Evolutionary conservation across 1,140 invertebrate genomes (phyloP).

Genomic region (Lamellibrachia luymesi): DNA sequence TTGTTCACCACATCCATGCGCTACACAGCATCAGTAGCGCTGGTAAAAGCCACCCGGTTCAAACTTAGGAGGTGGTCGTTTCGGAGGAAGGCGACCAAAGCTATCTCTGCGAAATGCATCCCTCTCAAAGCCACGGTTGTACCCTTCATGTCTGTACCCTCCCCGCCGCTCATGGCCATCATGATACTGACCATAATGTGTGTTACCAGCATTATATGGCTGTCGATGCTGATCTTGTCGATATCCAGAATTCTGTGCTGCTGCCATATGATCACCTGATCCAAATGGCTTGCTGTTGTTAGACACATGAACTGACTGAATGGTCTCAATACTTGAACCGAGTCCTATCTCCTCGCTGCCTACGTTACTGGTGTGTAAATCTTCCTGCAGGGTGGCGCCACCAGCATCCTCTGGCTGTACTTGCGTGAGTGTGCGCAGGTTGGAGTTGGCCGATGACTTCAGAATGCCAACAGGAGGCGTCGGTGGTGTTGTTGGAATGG

Average conservation of each 20-base stretch:
- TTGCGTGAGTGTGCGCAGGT: neutral
- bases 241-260: neutral
- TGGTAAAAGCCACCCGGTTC: neutral
- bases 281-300: neutral
- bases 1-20: neutral
- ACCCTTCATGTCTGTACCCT: neutral
- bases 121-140: neutral
- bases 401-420: neutral
- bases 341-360: neutral
- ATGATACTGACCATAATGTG: neutral
- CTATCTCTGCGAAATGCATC: neutral
- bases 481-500: neutral
- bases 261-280: neutral
- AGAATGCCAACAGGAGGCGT: constrained; percentile 5
- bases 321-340: neutral
- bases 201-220: neutral
- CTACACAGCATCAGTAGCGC: neutral
- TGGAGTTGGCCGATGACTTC: neutral
- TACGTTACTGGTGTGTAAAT: neutral
- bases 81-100: neutral
- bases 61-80: neutral
- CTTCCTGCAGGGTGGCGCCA: neutral
- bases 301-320: neutral
- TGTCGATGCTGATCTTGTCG: neutral
- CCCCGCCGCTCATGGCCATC: neutral